Percentiles rank a stretch among this genome's conserved stretches.
phyloP scores from a whole-genome alignment of 2,113 vertebrate genomes.

The Heterotilapia buettikoferi region DNA sequence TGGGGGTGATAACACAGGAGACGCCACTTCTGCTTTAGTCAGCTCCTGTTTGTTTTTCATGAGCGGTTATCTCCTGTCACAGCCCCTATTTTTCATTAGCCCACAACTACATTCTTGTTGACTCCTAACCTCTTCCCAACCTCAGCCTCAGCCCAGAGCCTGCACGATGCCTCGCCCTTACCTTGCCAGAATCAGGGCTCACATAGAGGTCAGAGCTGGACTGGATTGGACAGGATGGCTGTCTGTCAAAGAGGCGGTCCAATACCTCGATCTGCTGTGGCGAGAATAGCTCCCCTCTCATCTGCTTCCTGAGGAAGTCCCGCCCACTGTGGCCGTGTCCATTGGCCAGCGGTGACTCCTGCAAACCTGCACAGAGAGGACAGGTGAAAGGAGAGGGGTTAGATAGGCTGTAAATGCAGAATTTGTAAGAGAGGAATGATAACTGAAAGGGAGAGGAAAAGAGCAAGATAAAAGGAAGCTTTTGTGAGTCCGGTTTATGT shows the following conservation, averaged over 20 bases:
- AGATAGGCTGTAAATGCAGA: background rate
- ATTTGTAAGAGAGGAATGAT: background rate
- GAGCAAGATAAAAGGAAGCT: background rate
- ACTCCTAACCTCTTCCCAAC: conserved; percentile 10
- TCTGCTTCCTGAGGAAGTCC: conserved; percentile 99
- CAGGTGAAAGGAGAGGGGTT: background rate
- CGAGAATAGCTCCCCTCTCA: conserved; percentile 97
- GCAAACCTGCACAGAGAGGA: conserved; percentile 76
- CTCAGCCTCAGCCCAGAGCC: conserved; percentile 42
- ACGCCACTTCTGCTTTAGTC: background rate
- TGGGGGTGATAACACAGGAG: background rate
- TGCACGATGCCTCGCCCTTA: conserved; percentile 69
- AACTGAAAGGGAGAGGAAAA: background rate
- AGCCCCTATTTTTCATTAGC: background rate
- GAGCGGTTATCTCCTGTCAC: background rate
- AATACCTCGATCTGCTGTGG: conserved; percentile 97
- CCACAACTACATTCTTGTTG: background rate
- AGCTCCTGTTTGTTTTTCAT: background rate
- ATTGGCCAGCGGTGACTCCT: conserved; percentile 93
- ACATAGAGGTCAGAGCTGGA: conserved; percentile 87
- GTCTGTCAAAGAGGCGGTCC: conserved; percentile 96
- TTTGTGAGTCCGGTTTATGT: background rate
- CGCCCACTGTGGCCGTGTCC: conserved; percentile 91
- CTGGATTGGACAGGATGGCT: conserved; percentile 77
- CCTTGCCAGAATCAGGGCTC: conserved; percentile 89